phyloP scores from a whole-genome alignment of 2,888 invertebrate species.

The Flexamia atlantica region DNA sequence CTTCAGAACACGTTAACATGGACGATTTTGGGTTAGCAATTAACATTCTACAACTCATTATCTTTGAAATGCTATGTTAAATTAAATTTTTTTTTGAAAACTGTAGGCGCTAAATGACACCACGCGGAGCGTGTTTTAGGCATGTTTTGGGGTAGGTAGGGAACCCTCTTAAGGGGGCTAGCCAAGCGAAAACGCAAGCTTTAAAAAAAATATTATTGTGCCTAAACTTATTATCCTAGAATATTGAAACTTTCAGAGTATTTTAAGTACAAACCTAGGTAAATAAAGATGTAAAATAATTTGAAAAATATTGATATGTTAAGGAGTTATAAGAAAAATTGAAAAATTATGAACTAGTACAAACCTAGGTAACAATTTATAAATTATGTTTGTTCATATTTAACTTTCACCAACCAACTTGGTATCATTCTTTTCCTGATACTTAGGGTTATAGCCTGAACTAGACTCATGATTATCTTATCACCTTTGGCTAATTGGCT shows the following conservation, averaged over 20 bases:
- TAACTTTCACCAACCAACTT: neutral
- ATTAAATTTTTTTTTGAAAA: no score
- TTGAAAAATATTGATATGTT: neutral
- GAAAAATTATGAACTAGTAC: neutral
- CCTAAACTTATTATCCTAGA: neutral
- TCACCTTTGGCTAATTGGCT: neutral
- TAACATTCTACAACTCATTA: no score
- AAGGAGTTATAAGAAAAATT: neutral
- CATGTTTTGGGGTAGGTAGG: no score
- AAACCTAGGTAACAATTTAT: neutral
- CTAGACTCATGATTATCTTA: neutral
- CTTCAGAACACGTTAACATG: no score
- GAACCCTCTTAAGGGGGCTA: no score
- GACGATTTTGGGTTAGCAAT: no score
- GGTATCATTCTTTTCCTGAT: neutral
- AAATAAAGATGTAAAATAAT: neutral
- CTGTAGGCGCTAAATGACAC: no score
- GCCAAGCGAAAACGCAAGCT: neutral
- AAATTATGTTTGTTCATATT: neutral
- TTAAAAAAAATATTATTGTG: neutral
- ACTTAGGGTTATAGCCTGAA: neutral
- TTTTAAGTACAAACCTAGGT: neutral
- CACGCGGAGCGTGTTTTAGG: no score
- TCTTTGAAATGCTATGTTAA: no score
- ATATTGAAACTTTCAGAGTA: neutral